phyloP scores from a whole-genome alignment of 2,888 invertebrate genomes.

The Schrankia costaestrigalis region DNA sequence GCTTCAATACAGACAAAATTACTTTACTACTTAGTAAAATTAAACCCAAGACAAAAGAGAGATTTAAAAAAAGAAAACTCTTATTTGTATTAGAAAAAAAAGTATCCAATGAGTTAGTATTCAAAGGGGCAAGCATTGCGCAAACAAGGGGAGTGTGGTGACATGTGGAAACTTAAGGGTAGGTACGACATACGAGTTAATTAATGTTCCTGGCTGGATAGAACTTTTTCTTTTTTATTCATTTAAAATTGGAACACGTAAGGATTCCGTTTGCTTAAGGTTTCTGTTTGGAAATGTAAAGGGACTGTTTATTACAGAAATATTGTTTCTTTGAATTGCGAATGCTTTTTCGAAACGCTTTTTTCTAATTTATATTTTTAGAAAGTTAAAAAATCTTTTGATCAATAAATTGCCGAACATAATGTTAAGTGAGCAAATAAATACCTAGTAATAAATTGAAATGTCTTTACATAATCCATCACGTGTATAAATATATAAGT shows the following conservation, averaged over 20 bases:
- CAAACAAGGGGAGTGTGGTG: conserved; percentile 30
- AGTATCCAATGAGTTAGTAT: conserved; percentile 26
- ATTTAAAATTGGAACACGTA: conserved; percentile 6
- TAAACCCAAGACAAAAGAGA: neutral
- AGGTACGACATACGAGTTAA: conserved; percentile 17
- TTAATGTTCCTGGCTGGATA: conserved; percentile 11
- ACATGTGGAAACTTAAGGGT: conserved; percentile 27
- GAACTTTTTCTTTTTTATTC: conserved; percentile 3
- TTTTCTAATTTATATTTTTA: too few species aligned
- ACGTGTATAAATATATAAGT: too few species aligned
- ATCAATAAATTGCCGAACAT: too few species aligned
- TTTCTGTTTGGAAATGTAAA: conserved; percentile 1
- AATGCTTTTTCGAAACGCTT: too few species aligned
- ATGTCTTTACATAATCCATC: too few species aligned
- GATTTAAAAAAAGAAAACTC: conserved; percentile 12
- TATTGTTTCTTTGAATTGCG: too few species aligned
- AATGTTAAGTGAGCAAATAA: too few species aligned
- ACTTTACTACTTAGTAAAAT: conserved; percentile 5
- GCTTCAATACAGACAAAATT: too few species aligned
- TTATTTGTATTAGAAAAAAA: conserved; percentile 19
- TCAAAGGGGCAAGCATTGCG: conserved; percentile 22
- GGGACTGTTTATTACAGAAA: neutral
- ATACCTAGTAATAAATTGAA: too few species aligned
- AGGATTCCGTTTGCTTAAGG: neutral
- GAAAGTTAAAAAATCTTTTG: too few species aligned